Evolutionary conservation across 2,888 invertebrate species (phyloP).

Genomic region (Volucella zonaria): DNA sequence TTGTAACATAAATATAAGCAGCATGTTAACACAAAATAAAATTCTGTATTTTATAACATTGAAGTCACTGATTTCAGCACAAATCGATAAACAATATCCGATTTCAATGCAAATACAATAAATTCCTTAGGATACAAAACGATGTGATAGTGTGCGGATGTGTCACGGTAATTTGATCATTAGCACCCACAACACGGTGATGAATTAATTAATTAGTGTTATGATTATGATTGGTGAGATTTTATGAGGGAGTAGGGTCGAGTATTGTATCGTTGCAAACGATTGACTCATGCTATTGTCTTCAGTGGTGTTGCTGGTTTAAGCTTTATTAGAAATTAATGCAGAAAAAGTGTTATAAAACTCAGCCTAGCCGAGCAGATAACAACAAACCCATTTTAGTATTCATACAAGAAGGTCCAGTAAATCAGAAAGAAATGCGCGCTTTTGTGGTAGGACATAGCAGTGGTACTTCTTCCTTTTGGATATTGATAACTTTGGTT

Average conservation of each 20-base stretch:
- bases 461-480: not conserved
- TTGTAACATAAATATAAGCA: no score
- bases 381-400: slow-evolving; percentile 2
- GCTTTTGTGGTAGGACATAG: slow-evolving; percentile 47
- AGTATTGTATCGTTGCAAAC: not conserved
- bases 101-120: not conserved
- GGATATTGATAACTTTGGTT: not conserved
- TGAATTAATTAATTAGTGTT: slow-evolving; percentile 4
- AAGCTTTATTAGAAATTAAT: slow-evolving; percentile 37
- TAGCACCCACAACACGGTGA: slow-evolving; percentile 26
- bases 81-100: slow-evolving; percentile 5
- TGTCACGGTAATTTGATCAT: not conserved
- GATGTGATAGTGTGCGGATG: not conserved
- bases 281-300: slow-evolving; percentile 17
- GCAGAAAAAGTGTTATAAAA: slow-evolving; percentile 33
- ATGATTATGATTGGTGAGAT: not conserved
- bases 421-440: slow-evolving; percentile 26
- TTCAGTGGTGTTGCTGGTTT: no score
- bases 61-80: not conserved
- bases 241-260: slow-evolving; percentile 2
- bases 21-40: no score
- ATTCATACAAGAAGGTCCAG: not conserved
- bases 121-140: not conserved
- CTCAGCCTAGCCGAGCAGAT: not conserved
- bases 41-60: no score